Conservation (phyloP, 2,888 invertebrate genomes). For the Operophtera brumata region DNA sequence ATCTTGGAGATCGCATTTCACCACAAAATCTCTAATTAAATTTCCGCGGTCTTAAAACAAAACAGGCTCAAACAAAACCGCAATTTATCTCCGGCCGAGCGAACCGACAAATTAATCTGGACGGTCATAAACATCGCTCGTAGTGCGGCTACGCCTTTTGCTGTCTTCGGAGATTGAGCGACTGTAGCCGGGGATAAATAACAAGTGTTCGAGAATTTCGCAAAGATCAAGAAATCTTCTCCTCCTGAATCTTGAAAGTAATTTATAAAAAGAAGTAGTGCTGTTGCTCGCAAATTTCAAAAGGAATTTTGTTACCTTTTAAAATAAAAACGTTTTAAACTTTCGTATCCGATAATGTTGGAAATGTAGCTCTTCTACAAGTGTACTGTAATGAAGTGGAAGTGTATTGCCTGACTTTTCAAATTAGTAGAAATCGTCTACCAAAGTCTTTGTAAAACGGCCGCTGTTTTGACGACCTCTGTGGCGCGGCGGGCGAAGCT, state of each 20-base stretch:
- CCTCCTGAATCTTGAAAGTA: neutral
- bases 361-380: too few relatives aligned
- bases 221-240: neutral
- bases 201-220: neutral
- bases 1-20: conserved; percentile 7
- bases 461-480: too few relatives aligned
- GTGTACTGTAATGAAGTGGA: too few relatives aligned
- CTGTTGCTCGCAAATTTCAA: too few relatives aligned
- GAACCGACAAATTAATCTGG: conserved; percentile 51
- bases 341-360: too few relatives aligned
- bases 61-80: conserved; percentile 40
- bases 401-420: too few relatives aligned
- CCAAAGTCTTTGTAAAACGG: too few relatives aligned
- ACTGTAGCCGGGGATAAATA: neutral
- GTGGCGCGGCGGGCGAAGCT: too few relatives aligned
- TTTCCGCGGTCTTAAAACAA: conserved; percentile 40
- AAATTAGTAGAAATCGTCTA: too few relatives aligned
- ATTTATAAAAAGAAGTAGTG: too few relatives aligned
- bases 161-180: conserved; percentile 17
- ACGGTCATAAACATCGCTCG: conserved; percentile 38
- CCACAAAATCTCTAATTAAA: conserved; percentile 48
- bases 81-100: conserved; percentile 48
- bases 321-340: too few relatives aligned
- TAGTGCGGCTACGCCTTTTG: conserved; percentile 25
- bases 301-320: too few relatives aligned